Evolutionary conservation across 1,140 invertebrate genomes (phyloP), one percentile per base, ranked within the genome.

Genomic region (Hyposmocoma kahamanoa): DNA sequence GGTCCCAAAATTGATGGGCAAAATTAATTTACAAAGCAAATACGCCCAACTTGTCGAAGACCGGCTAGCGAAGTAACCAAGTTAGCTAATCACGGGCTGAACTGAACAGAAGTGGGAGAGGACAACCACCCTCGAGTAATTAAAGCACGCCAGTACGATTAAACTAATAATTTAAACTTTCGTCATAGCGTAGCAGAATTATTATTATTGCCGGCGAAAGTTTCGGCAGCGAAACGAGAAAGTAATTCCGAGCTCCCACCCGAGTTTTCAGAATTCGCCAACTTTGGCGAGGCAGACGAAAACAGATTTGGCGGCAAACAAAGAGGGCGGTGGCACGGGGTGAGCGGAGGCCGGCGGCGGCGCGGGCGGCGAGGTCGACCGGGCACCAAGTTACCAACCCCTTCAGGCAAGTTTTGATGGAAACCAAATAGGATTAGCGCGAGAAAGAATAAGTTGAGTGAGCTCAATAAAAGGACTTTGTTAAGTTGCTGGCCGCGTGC

Each of bases 91-190:
- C 62, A 59, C 48, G 45, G 42, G 24, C 28, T 41, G 42, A 46
- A 60, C 53, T 51, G 22, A 42, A 42, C 53, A 47, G 22, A 13
- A n/a, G 45, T 42, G 46, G 45, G 22, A 24, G 53, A 56, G 21
- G n/a, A n/a, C n/a, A n/a, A n/a, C 42, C 51, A 42, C 59, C 47
- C 51, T 41, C 50, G 59, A 58, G 71, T 74, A 79, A 84, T 82
- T 81, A 74, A 75, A 72, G 60, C 62, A 54, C 59, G 60, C 70
- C 72, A 78, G 63, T 72, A 48, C 67, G 77, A 81, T 81, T 80
- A 78, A 80, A 82, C 74, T 79, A 82, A 84, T 81, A 81, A 80
- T 73, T 84, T 78, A 81, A 84, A 84, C 72, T 84, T 82, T 77
- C 70, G 67, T 78, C 76, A 74, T 77, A 77, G 64, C 70, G 64